These are phyloP conservation scores for Butastur rufipennis DNA, from an alignment of 2,113 vertebrate genomes.

Conservation along the genomic window DNA sequence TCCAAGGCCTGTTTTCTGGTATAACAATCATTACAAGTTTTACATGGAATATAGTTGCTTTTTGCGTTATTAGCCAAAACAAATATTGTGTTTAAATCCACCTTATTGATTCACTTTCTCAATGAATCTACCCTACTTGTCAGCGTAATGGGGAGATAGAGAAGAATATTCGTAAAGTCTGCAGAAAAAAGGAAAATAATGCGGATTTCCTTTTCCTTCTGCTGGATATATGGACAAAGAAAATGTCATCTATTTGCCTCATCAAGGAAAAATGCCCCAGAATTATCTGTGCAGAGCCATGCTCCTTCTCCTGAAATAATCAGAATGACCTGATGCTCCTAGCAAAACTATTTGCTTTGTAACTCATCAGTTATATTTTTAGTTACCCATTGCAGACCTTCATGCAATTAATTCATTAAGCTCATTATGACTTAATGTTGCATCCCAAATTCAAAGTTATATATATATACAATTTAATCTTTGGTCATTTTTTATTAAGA, in stretches of 20 bases:
- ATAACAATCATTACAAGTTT: slow-evolving; percentile 50
- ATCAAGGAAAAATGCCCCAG: background rate
- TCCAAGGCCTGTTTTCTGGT: slow-evolving; percentile 36
- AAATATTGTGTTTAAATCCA: slow-evolving; percentile 54
- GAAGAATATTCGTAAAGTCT: background rate
- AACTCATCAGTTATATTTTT: background rate
- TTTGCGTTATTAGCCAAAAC: slow-evolving; percentile 19
- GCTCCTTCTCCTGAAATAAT: background rate
- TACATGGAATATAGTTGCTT: background rate
- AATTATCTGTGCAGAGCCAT: background rate
- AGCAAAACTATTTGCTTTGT: background rate
- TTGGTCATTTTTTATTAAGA: slow-evolving; percentile 13
- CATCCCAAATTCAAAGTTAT: slow-evolving; percentile 40
- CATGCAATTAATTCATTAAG: slow-evolving; percentile 48
- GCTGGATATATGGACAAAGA: background rate
- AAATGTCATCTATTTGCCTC: background rate
- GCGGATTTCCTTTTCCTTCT: background rate
- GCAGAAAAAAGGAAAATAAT: background rate
- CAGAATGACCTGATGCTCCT: background rate
- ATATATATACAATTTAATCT: background rate
- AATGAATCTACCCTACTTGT: background rate
- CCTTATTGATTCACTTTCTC: slow-evolving; percentile 35
- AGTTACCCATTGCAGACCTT: background rate
- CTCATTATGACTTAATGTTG: slow-evolving; percentile 20
- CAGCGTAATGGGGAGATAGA: background rate